phyloP scores from a whole-genome alignment of 2,888 invertebrate genomes.

The Caenorhabditis drosophilae region DNA sequence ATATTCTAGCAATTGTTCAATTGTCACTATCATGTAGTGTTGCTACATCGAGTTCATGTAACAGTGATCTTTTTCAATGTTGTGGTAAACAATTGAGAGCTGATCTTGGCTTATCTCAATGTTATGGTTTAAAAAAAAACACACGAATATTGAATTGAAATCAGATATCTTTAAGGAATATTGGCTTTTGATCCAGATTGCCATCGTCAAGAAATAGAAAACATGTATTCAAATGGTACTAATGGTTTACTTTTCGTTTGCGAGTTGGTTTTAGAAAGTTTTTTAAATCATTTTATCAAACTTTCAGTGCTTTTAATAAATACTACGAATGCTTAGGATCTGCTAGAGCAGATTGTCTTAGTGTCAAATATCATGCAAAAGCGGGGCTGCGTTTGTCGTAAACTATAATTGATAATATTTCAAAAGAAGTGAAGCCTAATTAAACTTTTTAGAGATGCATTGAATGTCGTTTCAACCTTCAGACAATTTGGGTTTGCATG shows the following conservation, averaged over 20 bases:
- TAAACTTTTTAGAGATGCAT: slow-evolving; percentile 22
- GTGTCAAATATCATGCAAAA: slow-evolving; percentile 31
- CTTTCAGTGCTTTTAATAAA: slow-evolving; percentile 31
- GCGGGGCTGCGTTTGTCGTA: slow-evolving; percentile 30
- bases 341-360: slow-evolving; percentile 31
- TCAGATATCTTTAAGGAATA: slow-evolving; percentile 23
- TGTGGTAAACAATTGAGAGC: slow-evolving; percentile 34
- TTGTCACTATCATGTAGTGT: slow-evolving; percentile 13
- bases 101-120: slow-evolving; percentile 23
- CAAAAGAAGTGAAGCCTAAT: not conserved
- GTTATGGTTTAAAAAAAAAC: slow-evolving; percentile 18
- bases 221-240: slow-evolving; percentile 37
- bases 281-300: not conserved
- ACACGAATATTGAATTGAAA: not conserved
- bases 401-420: not conserved
- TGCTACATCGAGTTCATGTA: slow-evolving; percentile 18
- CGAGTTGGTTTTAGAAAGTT: slow-evolving; percentile 23
- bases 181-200: slow-evolving; percentile 42
- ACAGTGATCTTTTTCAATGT: slow-evolving; percentile 21
- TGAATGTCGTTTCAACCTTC: slow-evolving; percentile 35
- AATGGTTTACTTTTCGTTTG: slow-evolving; percentile 36
- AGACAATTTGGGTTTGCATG: slow-evolving; percentile 46
- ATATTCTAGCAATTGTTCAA: too few relatives aligned
- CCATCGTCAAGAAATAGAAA: slow-evolving; percentile 41
- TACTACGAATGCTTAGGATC: slow-evolving; percentile 40